Base-by-base conservation (phyloP, 2,797 vertebrate species). In the Cossypha dichroa region DNA sequence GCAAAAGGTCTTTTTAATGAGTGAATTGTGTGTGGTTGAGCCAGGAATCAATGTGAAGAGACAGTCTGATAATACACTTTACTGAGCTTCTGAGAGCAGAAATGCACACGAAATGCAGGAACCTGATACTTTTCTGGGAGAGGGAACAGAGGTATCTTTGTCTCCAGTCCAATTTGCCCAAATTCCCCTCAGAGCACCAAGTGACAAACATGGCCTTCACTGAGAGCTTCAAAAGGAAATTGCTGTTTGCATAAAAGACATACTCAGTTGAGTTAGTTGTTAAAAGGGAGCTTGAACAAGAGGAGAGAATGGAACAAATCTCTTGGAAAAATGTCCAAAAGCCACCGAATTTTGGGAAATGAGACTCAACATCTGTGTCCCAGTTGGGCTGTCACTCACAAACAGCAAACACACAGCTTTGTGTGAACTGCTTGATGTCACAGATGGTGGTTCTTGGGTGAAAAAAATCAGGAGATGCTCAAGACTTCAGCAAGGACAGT, bases 351-450 rank as follows among this genome's bases (percentile, higher is more conserved):
- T 91, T 66, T 78, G 73, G 58, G 89, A 94, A 89, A 69, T 21
- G 21, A 81, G 55, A 49, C 67, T 90, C 73, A 73, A 84, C 87
- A 88, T 96, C 92, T 93, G 82, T 66, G 76, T 78, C 66, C 55
- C 13, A 20, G 29, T 80, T 84, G 86, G 86, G 74, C 48, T 93
- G 46, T 85, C 45, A 45, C 22, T 93, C 40, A 72, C 7, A 40
- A 91, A 64, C 36, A 59, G 58, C 31, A 80, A 78, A 48, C 6
- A 5, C 3, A 1, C 4, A 2, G 69, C 43, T 91, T 80, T 52
- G 55, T 74, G 67, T 70, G 74, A 18, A 13, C 40, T 89, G 69
- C 87, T 78, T 75, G 36, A 64, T 55, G 33, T 38, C 79, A 55
- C 66, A 88, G 79, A 79, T 72, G 72, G 70, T 72, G 69, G 31